phyloP scores from a whole-genome alignment of 2,113 vertebrate species.

The Prunella fulvescens region DNA sequence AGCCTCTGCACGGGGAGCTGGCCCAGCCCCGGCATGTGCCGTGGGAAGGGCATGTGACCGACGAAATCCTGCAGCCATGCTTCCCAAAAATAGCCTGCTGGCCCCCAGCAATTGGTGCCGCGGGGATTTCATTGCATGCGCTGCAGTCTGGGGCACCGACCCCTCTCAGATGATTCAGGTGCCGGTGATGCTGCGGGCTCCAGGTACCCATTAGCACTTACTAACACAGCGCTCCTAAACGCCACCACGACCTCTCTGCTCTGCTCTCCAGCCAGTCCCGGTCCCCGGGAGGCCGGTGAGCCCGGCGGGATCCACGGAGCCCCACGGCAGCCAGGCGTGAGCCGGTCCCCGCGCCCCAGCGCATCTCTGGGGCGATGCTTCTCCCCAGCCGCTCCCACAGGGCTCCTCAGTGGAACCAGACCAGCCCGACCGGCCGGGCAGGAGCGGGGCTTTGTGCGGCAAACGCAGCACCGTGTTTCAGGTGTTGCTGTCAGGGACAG shows the following conservation, averaged over 20 bases:
- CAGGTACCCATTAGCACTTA: neutral
- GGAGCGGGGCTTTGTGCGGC: neutral
- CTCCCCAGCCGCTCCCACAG: neutral
- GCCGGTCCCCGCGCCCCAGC: neutral
- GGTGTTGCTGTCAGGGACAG: neutral
- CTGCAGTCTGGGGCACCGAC: neutral
- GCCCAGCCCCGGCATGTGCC: neutral
- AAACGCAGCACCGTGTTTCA: accelerated
- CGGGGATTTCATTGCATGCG: neutral
- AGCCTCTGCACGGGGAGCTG: accelerated
- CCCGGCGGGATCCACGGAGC: accelerated
- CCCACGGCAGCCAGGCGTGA: neutral
- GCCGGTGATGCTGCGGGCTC: neutral
- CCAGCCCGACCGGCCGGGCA: neutral
- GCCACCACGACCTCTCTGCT: neutral
- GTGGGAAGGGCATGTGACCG: neutral
- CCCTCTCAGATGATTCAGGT: neutral
- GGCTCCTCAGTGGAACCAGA: neutral
- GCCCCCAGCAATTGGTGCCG: neutral
- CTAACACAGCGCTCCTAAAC: neutral
- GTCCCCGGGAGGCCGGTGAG: neutral
- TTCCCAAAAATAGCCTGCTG: neutral
- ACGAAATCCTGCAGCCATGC: neutral
- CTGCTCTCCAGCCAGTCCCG: neutral
- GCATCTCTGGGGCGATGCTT: neutral